These are phyloP conservation scores for Abrostola triplasia DNA, from an alignment of 2,888 invertebrate species.

Conservation along the genomic window DNA sequence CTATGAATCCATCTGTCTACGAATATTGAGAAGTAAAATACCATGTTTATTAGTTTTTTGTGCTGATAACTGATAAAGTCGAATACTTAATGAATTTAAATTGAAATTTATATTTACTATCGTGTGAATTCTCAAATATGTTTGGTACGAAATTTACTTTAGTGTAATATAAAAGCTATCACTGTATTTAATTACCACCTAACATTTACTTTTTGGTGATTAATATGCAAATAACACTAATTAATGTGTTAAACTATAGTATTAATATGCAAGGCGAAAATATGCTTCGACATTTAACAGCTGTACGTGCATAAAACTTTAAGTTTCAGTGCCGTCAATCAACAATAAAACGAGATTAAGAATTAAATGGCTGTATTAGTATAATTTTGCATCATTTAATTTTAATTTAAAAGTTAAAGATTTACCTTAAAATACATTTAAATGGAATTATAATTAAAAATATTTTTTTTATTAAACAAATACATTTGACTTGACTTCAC, in stretches of 20 bases:
- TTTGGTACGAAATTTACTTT: slow-evolving; percentile 29
- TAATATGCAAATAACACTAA: slow-evolving; percentile 52
- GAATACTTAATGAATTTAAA: slow-evolving; percentile 24
- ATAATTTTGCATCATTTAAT: slow-evolving; percentile 39
- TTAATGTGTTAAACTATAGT: slow-evolving; percentile 44
- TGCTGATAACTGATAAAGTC: slow-evolving; percentile 23
- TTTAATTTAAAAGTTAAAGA: slow-evolving; percentile 1
- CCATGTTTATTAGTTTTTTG: slow-evolving; percentile 13
- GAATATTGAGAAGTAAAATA: slow-evolving; percentile 14
- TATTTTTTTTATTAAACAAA: neutral
- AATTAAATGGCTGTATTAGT: slow-evolving; percentile 39
- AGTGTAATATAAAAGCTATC: slow-evolving; percentile 28
- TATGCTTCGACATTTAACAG: slow-evolving; percentile 32
- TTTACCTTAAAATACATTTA: neutral
- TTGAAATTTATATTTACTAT: slow-evolving; percentile 24
- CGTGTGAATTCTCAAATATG: slow-evolving; percentile 43
- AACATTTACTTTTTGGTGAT: slow-evolving; percentile 37
- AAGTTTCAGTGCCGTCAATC: slow-evolving; percentile 46
- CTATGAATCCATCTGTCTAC: neutral
- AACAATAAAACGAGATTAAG: slow-evolving; percentile 36
- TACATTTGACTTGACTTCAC: neutral
- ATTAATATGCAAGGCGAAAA: slow-evolving; percentile 37
- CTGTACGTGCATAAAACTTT: slow-evolving; percentile 35
- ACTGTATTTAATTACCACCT: slow-evolving; percentile 35
- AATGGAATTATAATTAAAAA: neutral